Percentiles rank a stretch among this genome's conserved stretches.
Conservation (phyloP, 2,888 invertebrate genomes). For the Gisinianus flammeolus region DNA sequence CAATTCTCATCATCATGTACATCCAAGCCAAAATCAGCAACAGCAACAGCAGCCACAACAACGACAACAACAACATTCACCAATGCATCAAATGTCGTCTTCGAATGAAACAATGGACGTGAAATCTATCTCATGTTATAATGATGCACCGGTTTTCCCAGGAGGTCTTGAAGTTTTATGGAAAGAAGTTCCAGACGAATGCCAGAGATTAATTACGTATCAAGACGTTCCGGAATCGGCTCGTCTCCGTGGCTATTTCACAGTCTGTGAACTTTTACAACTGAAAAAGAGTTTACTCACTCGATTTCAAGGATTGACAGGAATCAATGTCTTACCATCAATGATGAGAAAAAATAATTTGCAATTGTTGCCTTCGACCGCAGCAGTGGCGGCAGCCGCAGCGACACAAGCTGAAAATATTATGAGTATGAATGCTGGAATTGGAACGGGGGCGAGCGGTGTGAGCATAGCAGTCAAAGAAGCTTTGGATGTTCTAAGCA, state of each 20-base stretch:
- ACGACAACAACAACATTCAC: constrained; percentile 5
- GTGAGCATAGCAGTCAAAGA: constrained; percentile 50
- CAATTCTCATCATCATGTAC: background rate
- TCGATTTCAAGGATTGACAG: background rate
- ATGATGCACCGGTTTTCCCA: constrained; percentile 28
- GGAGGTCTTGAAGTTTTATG: constrained; percentile 54
- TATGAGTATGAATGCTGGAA: background rate
- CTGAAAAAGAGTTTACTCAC: constrained; percentile 47
- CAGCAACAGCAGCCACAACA: background rate
- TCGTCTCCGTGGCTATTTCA: constrained; percentile 55
- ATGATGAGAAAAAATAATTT: background rate
- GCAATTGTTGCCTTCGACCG: background rate
- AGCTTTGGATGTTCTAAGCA: constrained; percentile 47
- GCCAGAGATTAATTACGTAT: constrained; percentile 48
- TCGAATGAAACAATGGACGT: background rate
- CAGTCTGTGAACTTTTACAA: constrained; percentile 51
- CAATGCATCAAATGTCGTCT: no score
- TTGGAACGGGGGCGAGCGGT: constrained; percentile 26
- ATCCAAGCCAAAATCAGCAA: background rate
- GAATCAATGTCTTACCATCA: background rate
- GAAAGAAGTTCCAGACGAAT: constrained; percentile 51
- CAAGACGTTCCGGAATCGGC: constrained; percentile 56
- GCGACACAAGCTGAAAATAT: background rate
- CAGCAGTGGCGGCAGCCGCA: background rate
- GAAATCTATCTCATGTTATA: background rate